Percentiles rank a stretch among this genome's conserved stretches.
Conservation (phyloP, 2,113 vertebrate species). For the Phalacrocorax carbo region DNA sequence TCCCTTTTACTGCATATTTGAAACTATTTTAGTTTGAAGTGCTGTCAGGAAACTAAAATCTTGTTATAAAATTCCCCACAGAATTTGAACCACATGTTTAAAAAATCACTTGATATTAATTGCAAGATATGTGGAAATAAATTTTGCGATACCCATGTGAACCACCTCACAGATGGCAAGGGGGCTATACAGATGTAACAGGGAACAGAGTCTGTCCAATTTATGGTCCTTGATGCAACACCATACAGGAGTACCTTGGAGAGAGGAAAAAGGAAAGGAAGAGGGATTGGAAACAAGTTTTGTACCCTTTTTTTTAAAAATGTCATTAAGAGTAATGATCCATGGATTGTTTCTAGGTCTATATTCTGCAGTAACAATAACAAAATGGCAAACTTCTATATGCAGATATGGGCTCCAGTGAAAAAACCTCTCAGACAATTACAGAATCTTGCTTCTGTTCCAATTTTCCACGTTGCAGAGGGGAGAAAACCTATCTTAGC, state of each 20-base stretch:
- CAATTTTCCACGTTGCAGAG: not conserved
- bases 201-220: not conserved
- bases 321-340: not conserved
- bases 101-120: slow-evolving; percentile 55
- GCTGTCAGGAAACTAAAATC: slow-evolving; percentile 40
- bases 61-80: slow-evolving; percentile 35
- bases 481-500: slow-evolving; percentile 10
- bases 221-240: not conserved
- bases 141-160: not conserved
- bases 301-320: not conserved
- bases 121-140: slow-evolving; percentile 35
- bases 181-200: not conserved
- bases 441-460: not conserved
- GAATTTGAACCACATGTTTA: slow-evolving; percentile 26
- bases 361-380: not conserved
- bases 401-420: not conserved
- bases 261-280: not conserved
- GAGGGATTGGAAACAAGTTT: not conserved
- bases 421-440: not conserved
- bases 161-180: not conserved
- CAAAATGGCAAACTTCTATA: not conserved
- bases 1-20: slow-evolving; percentile 21
- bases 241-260: not conserved
- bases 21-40: slow-evolving; percentile 42
- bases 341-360: not conserved